Evolutionary conservation across 2,888 invertebrate genomes (phyloP).

Genomic region (Drosophila prolongata): DNA sequence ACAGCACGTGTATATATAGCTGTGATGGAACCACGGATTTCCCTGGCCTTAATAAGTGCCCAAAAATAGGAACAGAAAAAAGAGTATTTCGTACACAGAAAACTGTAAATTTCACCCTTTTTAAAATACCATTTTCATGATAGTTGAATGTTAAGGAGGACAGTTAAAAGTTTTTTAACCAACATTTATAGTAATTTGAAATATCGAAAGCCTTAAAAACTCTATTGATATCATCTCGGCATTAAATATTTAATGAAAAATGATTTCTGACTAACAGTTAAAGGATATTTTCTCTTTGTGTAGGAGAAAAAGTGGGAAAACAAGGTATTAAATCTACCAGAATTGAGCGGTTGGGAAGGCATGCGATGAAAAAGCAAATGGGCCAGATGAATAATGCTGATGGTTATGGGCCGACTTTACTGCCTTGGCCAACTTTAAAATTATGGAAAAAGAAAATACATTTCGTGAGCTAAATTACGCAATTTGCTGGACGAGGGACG

Average conservation of each 20-base stretch:
- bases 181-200: too few relatives aligned
- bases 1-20: constrained; percentile 64
- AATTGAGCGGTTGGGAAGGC: constrained; percentile 38
- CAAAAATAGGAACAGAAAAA: constrained; percentile 55
- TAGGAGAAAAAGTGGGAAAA: constrained; percentile 1
- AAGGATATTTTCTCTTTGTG: constrained; percentile 1
- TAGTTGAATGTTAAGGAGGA: too few relatives aligned
- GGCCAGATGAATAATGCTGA: constrained; percentile 46
- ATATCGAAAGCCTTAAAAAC: too few relatives aligned
- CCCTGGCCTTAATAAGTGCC: constrained; percentile 17
- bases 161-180: too few relatives aligned
- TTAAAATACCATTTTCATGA: too few relatives aligned
- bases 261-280: too few relatives aligned
- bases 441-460: constrained; percentile 37
- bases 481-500: constrained; percentile 35
- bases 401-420: constrained; percentile 32
- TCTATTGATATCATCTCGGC: too few relatives aligned
- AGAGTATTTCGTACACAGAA: constrained; percentile 7
- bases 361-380: constrained; percentile 15
- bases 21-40: constrained; percentile 8
- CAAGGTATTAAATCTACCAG: constrained; percentile 23
- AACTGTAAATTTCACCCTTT: not conserved
- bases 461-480: constrained; percentile 48
- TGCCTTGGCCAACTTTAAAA: constrained; percentile 31
- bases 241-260: too few relatives aligned